Conservation (phyloP, 2,797 vertebrate species). For the Hyperoplus lanceolatus region DNA sequence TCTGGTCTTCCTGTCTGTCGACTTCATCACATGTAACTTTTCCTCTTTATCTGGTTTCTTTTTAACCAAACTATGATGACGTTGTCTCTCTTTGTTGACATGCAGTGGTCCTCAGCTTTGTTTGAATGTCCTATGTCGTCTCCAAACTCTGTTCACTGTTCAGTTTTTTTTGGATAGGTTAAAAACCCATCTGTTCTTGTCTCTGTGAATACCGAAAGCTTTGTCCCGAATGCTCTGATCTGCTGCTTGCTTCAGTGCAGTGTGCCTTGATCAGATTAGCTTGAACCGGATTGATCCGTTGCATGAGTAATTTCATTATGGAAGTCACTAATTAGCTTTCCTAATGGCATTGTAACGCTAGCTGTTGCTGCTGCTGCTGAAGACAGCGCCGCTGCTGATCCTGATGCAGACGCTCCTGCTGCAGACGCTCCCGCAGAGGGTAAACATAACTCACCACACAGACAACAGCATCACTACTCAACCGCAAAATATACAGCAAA, state of each 20-base stretch:
- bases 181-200: constrained; percentile 4
- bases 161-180: background rate
- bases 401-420: constrained; percentile 42
- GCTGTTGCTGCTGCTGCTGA: constrained; percentile 62
- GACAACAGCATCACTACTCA: constrained; percentile 13
- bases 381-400: constrained; percentile 51
- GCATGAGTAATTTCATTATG: constrained; percentile 34
- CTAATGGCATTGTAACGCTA: constrained; percentile 63
- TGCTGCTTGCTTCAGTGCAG: constrained; percentile 37
- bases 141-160: background rate
- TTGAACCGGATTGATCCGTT: constrained; percentile 26
- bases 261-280: constrained; percentile 23
- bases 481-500: constrained; percentile 23
- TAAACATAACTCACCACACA: constrained; percentile 56
- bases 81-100: constrained; percentile 2
- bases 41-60: background rate
- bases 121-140: background rate
- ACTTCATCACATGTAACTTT: background rate
- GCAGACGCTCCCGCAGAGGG: constrained; percentile 56
- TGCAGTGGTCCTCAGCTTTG: background rate
- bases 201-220: background rate
- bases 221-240: background rate
- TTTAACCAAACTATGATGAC: background rate
- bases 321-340: constrained; percentile 50
- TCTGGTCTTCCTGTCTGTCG: constrained; percentile 13